Evolutionary conservation across 1,140 invertebrate genomes (phyloP).

Genomic region (Drosophila bipectinata): DNA sequence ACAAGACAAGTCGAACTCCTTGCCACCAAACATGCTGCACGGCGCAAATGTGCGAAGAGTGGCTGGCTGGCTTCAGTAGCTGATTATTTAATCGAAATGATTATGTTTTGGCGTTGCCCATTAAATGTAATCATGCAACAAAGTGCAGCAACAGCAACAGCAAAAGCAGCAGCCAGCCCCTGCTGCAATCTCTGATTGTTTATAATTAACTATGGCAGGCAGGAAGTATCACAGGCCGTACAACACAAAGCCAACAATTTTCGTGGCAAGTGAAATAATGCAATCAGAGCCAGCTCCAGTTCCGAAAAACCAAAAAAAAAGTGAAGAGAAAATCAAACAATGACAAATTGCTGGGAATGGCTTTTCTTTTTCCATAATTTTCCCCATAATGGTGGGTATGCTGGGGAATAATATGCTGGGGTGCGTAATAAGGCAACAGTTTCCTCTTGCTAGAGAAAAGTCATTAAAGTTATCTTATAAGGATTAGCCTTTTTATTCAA

Average conservation of each 20-base stretch:
- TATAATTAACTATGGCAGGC: slow-evolving; percentile 61
- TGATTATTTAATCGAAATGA: slow-evolving; percentile 81
- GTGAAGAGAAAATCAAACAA: slow-evolving; percentile 47
- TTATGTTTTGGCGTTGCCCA: slow-evolving; percentile 71
- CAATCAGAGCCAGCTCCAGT: slow-evolving; percentile 52
- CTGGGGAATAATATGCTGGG: slow-evolving; percentile 26
- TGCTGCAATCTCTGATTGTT: slow-evolving; percentile 49
- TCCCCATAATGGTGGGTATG: slow-evolving; percentile 43
- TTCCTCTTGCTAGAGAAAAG: slow-evolving; percentile 37
- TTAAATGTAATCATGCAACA: slow-evolving; percentile 72
- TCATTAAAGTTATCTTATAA: neutral
- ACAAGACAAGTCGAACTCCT: slow-evolving; percentile 52
- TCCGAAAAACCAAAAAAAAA: slow-evolving; percentile 18
- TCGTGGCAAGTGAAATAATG: slow-evolving; percentile 51
- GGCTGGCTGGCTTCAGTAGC: slow-evolving; percentile 53
- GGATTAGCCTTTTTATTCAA: neutral
- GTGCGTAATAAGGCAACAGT: slow-evolving; percentile 43
- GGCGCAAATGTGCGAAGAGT: slow-evolving; percentile 68
- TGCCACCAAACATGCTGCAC: slow-evolving; percentile 29
- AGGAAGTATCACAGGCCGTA: slow-evolving; percentile 60
- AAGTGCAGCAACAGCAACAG: slow-evolving; percentile 26
- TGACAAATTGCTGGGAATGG: slow-evolving; percentile 53
- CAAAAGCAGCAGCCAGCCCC: slow-evolving; percentile 17
- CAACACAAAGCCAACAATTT: slow-evolving; percentile 35
- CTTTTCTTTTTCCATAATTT: slow-evolving; percentile 44